These are phyloP conservation scores for Trimorus sp. DNA, from an alignment of 2,888 invertebrate genomes.

Conservation along the genomic window DNA sequence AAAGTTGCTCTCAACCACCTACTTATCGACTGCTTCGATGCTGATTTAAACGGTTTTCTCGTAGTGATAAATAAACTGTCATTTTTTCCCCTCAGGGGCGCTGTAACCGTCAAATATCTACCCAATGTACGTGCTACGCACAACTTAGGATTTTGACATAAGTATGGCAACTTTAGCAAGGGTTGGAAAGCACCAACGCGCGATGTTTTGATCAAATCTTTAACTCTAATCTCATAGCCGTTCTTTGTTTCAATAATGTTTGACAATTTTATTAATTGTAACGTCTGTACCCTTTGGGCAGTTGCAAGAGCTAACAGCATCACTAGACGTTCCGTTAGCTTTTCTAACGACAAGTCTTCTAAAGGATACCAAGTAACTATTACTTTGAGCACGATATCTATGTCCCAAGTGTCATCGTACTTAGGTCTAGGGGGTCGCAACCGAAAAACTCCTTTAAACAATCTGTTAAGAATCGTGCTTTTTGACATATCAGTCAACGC, in stretches of 20 bases:
- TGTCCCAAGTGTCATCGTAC: slow-evolving; percentile 41
- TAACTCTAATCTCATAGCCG: slow-evolving; percentile 9
- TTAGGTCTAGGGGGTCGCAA: slow-evolving; percentile 35
- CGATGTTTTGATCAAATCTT: slow-evolving; percentile 10
- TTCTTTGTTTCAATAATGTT: background rate
- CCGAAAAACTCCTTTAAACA: slow-evolving; percentile 30
- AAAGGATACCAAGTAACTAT: slow-evolving; percentile 19
- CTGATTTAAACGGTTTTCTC: slow-evolving; percentile 5
- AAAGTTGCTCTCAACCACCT: slow-evolving; percentile 1
- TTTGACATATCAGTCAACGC: too few relatives aligned
- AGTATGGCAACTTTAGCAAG: slow-evolving; percentile 6
- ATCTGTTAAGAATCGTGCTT: slow-evolving; percentile 7
- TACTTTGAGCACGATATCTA: slow-evolving; percentile 12
- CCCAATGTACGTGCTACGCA: slow-evolving; percentile 37
- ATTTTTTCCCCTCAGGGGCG: background rate
- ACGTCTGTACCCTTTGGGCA: slow-evolving; percentile 9
- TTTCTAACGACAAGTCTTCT: background rate
- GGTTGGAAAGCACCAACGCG: slow-evolving; percentile 12
- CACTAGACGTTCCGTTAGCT: slow-evolving; percentile 4
- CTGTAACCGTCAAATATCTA: background rate
- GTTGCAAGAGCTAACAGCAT: slow-evolving; percentile 23
- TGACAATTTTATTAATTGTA: too few relatives aligned
- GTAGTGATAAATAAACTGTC: background rate
- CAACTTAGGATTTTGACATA: slow-evolving; percentile 14
- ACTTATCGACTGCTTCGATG: slow-evolving; percentile 8